phyloP scores from a whole-genome alignment of 2,113 vertebrate genomes.

The Silurus glanis region DNA sequence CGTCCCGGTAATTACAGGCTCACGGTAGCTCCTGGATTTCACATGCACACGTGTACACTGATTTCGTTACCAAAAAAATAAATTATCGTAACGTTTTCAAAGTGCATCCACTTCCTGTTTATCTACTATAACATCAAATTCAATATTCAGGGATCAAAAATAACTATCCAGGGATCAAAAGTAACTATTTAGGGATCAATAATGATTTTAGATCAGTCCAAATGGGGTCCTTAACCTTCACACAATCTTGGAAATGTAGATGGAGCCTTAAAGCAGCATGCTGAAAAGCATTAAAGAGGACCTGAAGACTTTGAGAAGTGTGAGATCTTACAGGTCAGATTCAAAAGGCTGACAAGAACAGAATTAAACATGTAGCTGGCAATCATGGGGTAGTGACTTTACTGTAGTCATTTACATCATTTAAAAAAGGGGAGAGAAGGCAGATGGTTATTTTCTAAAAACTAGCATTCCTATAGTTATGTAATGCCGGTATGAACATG shows the following conservation, averaged over 20 bases:
- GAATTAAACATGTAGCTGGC: slow-evolving; percentile 10
- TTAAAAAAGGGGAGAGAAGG: neutral
- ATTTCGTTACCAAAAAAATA: neutral
- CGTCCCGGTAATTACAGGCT: slow-evolving; percentile 60
- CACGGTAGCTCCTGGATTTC: slow-evolving; percentile 39
- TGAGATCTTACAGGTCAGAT: slow-evolving; percentile 34
- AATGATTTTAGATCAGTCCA: neutral
- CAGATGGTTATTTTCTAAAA: neutral
- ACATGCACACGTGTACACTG: slow-evolving; percentile 36
- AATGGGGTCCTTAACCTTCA: neutral
- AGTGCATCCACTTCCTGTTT: neutral
- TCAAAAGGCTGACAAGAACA: neutral
- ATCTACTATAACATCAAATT: neutral
- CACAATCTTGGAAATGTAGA: neutral
- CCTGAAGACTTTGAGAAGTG: slow-evolving; percentile 11
- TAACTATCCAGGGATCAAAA: neutral
- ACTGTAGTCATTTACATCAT: neutral
- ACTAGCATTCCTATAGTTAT: slow-evolving; percentile 41
- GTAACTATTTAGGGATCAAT: neutral
- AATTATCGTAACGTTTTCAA: slow-evolving; percentile 5
- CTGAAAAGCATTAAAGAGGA: slow-evolving; percentile 13
- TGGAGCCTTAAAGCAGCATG: neutral
- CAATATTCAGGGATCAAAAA: neutral
- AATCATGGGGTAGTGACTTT: neutral
- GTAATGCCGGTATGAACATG: slow-evolving; percentile 14